Conservation (phyloP, 2,113 vertebrate species). For the Beaufortia kweichowensis region DNA sequence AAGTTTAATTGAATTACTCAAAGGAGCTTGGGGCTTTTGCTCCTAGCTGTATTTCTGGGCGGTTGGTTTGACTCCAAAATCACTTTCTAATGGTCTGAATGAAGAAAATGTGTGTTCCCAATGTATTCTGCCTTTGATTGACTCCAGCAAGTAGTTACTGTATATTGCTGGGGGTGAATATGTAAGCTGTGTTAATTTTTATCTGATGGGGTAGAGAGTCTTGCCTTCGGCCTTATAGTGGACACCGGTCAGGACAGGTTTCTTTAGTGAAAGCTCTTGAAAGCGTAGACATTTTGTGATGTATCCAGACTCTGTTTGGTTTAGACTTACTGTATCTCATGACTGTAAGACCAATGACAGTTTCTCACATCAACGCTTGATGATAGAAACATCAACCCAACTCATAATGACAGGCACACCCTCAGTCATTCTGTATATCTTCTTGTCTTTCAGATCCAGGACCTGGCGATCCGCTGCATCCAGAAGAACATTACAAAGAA, state of each 20-base stretch:
- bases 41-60: slow-evolving; percentile 14
- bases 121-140: slow-evolving; percentile 13
- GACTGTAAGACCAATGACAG: background rate
- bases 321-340: slow-evolving; percentile 11
- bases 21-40: slow-evolving; percentile 30
- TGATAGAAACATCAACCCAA: too few species aligned
- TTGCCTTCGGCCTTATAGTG: background rate
- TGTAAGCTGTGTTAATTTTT: background rate
- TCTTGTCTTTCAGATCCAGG: slow-evolving; percentile 81
- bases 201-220: background rate
- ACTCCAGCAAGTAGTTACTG: slow-evolving; percentile 3
- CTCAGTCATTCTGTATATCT: background rate
- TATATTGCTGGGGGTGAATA: slow-evolving; percentile 20
- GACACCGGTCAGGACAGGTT: background rate
- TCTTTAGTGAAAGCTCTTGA: slow-evolving; percentile 15
- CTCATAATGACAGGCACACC: too few species aligned
- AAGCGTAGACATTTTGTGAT: slow-evolving; percentile 32
- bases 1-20: slow-evolving; percentile 62
- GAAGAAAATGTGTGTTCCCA: slow-evolving; percentile 7
- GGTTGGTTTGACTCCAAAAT: slow-evolving; percentile 28
- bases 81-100: slow-evolving; percentile 2
- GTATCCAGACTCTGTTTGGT: slow-evolving; percentile 1
- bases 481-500: slow-evolving; percentile 99
- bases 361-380: background rate
- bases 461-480: slow-evolving; percentile 94